Evolutionary conservation across 2,797 vertebrate species (phyloP).

Genomic region (Rhabdomys pumilio): DNA sequence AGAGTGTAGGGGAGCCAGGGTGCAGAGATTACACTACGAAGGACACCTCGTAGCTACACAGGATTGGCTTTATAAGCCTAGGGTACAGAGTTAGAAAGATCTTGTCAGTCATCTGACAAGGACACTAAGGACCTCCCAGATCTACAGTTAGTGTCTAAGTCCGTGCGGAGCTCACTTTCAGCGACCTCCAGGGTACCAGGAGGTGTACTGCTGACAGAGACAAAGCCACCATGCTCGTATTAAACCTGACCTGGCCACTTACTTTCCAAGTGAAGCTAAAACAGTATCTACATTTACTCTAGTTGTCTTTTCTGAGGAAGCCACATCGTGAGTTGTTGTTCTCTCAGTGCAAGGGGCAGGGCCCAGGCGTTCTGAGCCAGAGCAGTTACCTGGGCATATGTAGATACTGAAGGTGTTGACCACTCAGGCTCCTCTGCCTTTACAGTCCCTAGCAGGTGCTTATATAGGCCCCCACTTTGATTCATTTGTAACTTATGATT

Average conservation of each 20-base stretch:
- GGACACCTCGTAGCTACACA: neutral
- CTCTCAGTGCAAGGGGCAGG: neutral
- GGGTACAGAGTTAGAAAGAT: constrained; percentile 21
- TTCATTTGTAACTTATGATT: constrained; percentile 78
- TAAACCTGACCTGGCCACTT: constrained; percentile 15
- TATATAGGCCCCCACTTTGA: constrained; percentile 13
- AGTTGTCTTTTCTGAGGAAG: constrained; percentile 45
- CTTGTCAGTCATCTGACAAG: constrained; percentile 27
- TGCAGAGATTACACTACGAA: neutral
- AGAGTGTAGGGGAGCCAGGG: neutral
- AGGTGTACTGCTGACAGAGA: neutral
- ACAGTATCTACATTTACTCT: neutral
- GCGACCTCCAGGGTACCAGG: neutral
- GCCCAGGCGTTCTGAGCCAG: neutral
- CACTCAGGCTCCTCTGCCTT: neutral
- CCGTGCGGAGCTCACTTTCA: neutral
- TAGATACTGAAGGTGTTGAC: neutral
- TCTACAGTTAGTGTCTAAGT: neutral
- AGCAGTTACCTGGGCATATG: neutral
- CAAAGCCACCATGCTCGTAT: neutral
- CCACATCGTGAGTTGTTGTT: constrained; percentile 12
- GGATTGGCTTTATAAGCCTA: neutral
- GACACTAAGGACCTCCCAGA: neutral
- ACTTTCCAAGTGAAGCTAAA: neutral
- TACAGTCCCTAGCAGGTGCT: neutral